Evolutionary conservation across 2,113 vertebrate genomes (phyloP).

Genomic region (Caloenas nicobarica): DNA sequence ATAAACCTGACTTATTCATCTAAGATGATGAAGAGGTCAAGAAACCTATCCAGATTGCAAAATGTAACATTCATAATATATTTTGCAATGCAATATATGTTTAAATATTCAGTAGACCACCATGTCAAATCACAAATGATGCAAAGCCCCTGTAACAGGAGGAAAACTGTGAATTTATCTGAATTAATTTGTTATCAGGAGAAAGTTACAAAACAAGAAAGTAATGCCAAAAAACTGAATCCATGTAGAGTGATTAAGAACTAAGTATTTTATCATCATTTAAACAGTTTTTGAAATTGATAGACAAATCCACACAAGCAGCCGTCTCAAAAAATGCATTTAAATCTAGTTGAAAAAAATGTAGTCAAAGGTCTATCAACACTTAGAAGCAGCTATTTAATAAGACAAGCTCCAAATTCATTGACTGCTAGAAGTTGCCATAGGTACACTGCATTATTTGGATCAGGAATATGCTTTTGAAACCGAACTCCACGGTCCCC

Average conservation of each 20-base stretch:
- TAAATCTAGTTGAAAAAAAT: neutral
- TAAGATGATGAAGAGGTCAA: neutral
- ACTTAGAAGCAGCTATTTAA: neutral
- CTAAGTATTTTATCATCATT: neutral
- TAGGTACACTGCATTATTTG: neutral
- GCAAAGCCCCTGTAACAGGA: neutral
- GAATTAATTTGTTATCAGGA: neutral
- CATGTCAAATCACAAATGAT: neutral
- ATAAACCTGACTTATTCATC: neutral
- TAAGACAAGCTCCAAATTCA: neutral
- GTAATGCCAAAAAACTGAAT: neutral
- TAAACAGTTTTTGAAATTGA: neutral
- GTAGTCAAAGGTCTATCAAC: neutral
- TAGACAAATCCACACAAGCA: neutral
- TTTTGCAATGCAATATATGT: neutral
- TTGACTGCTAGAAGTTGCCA: neutral
- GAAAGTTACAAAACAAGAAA: neutral
- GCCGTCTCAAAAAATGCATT: neutral
- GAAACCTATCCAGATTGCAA: neutral
- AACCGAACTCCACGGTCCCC: neutral
- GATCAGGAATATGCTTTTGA: neutral
- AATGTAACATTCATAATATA: neutral
- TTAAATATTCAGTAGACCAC: neutral
- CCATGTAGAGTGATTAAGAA: neutral
- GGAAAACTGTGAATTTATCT: neutral